Conservation (phyloP, 2,797 vertebrate species). For the Microctenopoma lineatum region DNA sequence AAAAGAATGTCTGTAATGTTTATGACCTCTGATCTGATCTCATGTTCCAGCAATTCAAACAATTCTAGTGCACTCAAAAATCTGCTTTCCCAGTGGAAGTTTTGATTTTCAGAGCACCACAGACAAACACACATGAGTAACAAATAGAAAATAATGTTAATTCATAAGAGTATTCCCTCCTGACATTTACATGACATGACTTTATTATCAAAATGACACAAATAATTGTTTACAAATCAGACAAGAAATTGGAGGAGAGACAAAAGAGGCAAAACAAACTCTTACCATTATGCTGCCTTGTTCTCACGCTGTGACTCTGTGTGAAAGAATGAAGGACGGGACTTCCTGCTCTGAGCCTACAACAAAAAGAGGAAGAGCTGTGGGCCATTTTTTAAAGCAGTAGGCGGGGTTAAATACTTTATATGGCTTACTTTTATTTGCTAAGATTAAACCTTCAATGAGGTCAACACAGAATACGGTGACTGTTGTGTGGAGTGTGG, state of each 20-base stretch:
- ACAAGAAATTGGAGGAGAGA: not conserved
- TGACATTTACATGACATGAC: not conserved
- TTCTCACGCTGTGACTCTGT: fast-evolving
- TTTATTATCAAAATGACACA: not conserved
- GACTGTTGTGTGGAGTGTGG: too few species aligned
- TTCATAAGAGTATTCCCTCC: not conserved
- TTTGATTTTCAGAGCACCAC: not conserved
- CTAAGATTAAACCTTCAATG: too few species aligned
- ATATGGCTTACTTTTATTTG: too few species aligned
- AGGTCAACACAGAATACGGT: too few species aligned
- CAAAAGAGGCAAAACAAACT: not conserved
- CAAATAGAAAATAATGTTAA: not conserved
- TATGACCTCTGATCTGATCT: not conserved
- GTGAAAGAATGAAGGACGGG: fast-evolving
- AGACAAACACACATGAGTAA: not conserved
- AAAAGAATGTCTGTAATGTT: not conserved
- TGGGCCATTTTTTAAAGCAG: not conserved
- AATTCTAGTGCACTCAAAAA: not conserved
- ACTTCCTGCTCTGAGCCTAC: not conserved
- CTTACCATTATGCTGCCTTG: constrained; percentile 32
- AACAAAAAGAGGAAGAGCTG: constrained; percentile 1
- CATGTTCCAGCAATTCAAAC: not conserved
- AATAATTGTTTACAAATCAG: not conserved
- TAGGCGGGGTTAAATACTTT: too few species aligned
- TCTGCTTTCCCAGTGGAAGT: not conserved